A percentile compares a stretch with the other conserved stretches of the same genome.
phyloP scores from a whole-genome alignment of 2,797 vertebrate species.

The Fratercula arctica region DNA sequence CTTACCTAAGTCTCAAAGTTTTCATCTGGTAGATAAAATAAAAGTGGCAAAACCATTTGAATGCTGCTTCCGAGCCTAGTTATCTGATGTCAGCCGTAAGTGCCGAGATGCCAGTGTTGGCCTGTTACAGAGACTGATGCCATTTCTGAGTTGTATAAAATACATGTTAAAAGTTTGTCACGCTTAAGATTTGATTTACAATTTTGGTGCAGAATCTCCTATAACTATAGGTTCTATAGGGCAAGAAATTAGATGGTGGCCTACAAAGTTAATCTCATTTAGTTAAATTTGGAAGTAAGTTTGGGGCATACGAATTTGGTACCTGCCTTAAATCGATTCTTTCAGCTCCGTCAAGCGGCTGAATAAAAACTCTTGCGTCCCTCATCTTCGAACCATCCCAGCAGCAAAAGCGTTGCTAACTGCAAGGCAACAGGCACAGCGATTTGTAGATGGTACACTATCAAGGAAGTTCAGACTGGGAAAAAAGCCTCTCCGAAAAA shows the following conservation, averaged over 20 bases:
- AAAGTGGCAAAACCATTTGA: accelerated
- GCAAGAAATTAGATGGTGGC: background rate
- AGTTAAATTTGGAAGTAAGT: background rate
- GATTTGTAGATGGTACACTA: too few relatives aligned
- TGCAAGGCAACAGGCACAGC: background rate
- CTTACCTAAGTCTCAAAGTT: background rate
- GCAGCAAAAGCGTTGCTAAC: background rate
- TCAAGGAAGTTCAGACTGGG: background rate
- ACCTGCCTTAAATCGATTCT: background rate
- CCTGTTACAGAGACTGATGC: background rate
- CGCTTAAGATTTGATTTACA: background rate
- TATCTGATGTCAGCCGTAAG: background rate
- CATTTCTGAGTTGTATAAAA: background rate
- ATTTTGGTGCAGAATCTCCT: background rate
- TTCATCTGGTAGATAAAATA: background rate
- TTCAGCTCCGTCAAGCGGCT: accelerated
- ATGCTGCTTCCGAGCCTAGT: background rate
- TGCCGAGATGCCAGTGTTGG: background rate
- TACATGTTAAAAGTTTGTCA: background rate
- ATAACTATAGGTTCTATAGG: background rate
- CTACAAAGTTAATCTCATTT: background rate
- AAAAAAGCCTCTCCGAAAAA: background rate
- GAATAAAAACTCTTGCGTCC: accelerated
- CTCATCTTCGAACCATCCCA: background rate
- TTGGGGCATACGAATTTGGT: background rate